These are phyloP conservation scores for Numenius arquata DNA, from an alignment of 2,113 vertebrate species.

Conservation along the genomic window DNA sequence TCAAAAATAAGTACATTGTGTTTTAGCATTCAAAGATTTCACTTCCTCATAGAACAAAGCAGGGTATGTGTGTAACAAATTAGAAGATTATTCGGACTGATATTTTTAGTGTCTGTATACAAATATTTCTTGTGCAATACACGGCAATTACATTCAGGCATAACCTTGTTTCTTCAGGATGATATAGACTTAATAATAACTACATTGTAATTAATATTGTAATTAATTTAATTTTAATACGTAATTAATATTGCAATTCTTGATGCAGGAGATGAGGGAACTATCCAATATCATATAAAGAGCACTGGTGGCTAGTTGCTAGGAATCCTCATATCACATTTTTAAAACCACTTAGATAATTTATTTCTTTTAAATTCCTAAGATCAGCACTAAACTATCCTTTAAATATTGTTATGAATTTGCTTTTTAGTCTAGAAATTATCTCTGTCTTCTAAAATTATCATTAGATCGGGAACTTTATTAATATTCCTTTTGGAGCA, in stretches of 20 bases:
- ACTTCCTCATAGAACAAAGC: neutral
- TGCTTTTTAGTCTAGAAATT: neutral
- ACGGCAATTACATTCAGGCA: neutral
- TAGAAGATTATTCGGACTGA: neutral
- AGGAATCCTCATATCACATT: neutral
- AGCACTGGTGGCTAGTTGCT: neutral
- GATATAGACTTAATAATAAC: neutral
- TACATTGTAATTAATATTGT: neutral
- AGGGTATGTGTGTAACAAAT: neutral
- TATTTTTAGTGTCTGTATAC: slow-evolving; percentile 1
- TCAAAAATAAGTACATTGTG: neutral
- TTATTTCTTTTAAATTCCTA: neutral
- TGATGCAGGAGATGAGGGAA: neutral
- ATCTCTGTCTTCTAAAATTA: neutral
- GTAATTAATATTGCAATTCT: neutral
- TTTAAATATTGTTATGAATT: slow-evolving; percentile 4
- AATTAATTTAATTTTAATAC: neutral
- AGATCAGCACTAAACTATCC: neutral
- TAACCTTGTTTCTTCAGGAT: neutral
- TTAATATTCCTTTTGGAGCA: neutral
- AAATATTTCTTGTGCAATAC: slow-evolving; percentile 23
- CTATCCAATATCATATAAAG: neutral
- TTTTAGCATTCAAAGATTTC: neutral
- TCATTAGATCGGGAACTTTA: neutral
- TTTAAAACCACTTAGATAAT: neutral